These are phyloP conservation scores for Holothuria scabra DNA, from an alignment of 53 echinoderm and acorn worm species.

Conservation along the genomic window DNA sequence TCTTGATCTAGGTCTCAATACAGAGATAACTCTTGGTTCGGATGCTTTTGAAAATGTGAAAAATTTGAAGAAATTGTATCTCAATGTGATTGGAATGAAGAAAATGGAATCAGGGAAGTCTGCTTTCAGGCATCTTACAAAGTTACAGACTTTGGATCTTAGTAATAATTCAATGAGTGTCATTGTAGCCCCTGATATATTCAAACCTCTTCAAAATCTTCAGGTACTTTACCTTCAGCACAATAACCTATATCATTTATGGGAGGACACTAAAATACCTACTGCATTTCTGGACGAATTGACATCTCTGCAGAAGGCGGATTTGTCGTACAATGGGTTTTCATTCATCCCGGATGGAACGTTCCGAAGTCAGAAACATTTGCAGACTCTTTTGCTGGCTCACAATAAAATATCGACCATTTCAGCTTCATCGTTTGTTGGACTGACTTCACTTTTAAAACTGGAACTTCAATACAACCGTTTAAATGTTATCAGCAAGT, in stretches of 20 bases:
- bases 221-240: constrained; percentile 84
- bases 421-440: constrained; percentile 56
- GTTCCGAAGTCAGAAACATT: constrained; percentile 49
- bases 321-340: constrained; percentile 88
- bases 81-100: constrained; percentile 64
- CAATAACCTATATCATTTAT: constrained; percentile 78
- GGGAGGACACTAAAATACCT: constrained; percentile 53
- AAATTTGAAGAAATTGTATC: constrained; percentile 65
- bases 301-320: constrained; percentile 53
- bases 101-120: constrained; percentile 65
- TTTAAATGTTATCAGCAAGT: constrained; percentile 76
- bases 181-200: constrained; percentile 54
- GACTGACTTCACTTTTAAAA: constrained; percentile 50
- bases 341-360: constrained; percentile 63
- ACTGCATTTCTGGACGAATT: constrained; percentile 64
- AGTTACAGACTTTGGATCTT: constrained; percentile 67
- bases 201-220: constrained; percentile 57
- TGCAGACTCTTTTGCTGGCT: constrained; percentile 63
- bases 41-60: constrained; percentile 62
- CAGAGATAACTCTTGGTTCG: constrained; percentile 43
- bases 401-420: constrained; percentile 69
- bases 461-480: constrained; percentile 75
- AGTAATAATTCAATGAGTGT: constrained; percentile 89
- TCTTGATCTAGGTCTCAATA: constrained; percentile 68
- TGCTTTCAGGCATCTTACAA: constrained; percentile 61